A percentile compares a stretch with the other conserved stretches of the same genome.
Evolutionary conservation across 1,140 invertebrate genomes (phyloP).

Genomic region (Drosophila lacertosa): DNA sequence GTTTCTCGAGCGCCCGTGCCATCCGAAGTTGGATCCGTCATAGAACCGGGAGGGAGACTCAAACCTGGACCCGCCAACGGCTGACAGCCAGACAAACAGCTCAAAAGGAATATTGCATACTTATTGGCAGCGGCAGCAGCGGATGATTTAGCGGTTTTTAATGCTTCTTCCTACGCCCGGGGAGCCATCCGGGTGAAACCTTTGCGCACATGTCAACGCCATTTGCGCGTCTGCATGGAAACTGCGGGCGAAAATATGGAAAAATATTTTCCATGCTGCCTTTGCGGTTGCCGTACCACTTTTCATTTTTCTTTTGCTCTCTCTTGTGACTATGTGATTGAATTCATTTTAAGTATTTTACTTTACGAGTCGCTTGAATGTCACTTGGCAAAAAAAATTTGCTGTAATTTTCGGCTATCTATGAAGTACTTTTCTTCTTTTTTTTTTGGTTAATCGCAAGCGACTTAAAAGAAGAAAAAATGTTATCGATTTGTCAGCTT

Average conservation of each 20-base stretch:
- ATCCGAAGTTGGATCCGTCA: constrained; percentile 16
- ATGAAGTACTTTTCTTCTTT: constrained; percentile 4
- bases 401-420: constrained; percentile 18
- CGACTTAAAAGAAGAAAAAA: neutral
- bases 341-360: constrained; percentile 46
- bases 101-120: constrained; percentile 71
- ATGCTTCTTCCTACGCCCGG: constrained; percentile 47
- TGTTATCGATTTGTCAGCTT: neutral
- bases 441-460: neutral
- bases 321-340: constrained; percentile 36
- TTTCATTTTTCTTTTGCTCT: constrained; percentile 17
- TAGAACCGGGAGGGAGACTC: constrained; percentile 5
- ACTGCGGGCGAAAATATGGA: constrained; percentile 39
- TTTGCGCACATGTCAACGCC: constrained; percentile 68
- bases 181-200: constrained; percentile 25
- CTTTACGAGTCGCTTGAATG: constrained; percentile 39
- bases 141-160: constrained; percentile 77
- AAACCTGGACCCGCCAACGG: constrained; percentile 18
- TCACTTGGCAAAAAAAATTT: constrained; percentile 30
- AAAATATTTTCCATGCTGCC: constrained; percentile 27
- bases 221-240: constrained; percentile 58
- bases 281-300: constrained; percentile 1
- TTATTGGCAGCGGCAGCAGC: constrained; percentile 63
- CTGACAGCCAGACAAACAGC: constrained; percentile 65
- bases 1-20: constrained; percentile 34